These are phyloP conservation scores for Phycodurus eques DNA, from an alignment of 2,113 vertebrate species.

Conservation along the genomic window DNA sequence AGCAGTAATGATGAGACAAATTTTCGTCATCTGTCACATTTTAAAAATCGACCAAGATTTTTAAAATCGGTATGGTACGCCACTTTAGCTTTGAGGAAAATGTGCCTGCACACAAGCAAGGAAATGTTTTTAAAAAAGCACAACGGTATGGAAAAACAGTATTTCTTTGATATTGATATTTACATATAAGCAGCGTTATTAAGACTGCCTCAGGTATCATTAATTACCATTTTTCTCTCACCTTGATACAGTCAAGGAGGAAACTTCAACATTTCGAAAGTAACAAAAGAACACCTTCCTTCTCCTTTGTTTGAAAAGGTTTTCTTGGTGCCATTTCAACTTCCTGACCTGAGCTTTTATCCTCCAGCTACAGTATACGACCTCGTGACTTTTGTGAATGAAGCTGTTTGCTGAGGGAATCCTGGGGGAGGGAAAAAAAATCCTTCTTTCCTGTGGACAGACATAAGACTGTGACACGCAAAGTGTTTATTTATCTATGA, in stretches of 20 bases:
- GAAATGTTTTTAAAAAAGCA: not conserved
- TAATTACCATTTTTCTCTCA: not conserved
- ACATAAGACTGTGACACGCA: slow-evolving; percentile 15
- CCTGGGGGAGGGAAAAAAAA: not conserved
- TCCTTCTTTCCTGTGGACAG: not conserved
- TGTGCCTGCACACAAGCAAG: not conserved
- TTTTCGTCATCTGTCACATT: too few species aligned
- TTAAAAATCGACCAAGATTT: too few species aligned
- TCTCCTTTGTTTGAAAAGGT: not conserved
- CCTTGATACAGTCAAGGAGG: not conserved
- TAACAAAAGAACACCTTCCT: not conserved
- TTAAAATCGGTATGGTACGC: too few species aligned
- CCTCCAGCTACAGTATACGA: not conserved
- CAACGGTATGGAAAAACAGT: not conserved
- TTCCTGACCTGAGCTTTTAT: not conserved
- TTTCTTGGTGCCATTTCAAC: not conserved
- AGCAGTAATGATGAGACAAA: too few species aligned
- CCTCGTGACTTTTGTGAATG: not conserved
- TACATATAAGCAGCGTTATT: not conserved
- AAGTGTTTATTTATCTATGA: slow-evolving; percentile 55
- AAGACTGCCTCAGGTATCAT: not conserved
- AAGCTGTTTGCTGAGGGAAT: slow-evolving; percentile 5
- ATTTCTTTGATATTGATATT: not conserved
- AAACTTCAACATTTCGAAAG: not conserved
- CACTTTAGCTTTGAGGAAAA: too few species aligned